Evolutionary conservation across 2,797 vertebrate genomes (phyloP).

Genomic region (Avahi laniger): DNA sequence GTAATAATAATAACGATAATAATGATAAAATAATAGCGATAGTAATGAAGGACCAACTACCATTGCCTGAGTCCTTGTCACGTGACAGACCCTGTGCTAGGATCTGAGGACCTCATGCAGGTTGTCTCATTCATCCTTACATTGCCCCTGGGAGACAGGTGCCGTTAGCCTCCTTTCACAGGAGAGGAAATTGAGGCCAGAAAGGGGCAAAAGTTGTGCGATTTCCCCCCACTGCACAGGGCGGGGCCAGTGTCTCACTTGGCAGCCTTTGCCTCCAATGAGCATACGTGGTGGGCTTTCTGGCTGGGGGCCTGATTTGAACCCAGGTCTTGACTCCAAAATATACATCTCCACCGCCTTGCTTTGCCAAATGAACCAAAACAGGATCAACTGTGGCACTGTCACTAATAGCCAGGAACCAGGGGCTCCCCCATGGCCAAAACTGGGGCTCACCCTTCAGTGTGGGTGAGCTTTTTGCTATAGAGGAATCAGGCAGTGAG

Average conservation of each 20-base stretch:
- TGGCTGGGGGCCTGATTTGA: not conserved
- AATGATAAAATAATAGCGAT: not conserved
- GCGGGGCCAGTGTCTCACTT: not conserved
- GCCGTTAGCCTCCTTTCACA: not conserved
- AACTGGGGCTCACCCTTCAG: not conserved
- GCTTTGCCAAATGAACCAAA: not conserved
- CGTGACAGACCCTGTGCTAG: not conserved
- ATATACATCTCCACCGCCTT: not conserved
- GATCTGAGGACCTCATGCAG: not conserved
- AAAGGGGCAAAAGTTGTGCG: not conserved
- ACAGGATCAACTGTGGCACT: not conserved
- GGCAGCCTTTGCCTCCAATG: not conserved
- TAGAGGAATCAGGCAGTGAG: not conserved
- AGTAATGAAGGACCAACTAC: not conserved
- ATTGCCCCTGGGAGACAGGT: not conserved
- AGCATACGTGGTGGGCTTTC: not conserved
- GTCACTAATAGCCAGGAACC: not conserved
- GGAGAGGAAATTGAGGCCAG: conserved; percentile 20
- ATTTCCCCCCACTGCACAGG: not conserved
- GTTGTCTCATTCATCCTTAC: not conserved
- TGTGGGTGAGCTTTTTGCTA: not conserved
- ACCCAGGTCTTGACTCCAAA: not conserved
- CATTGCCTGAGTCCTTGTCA: not conserved
- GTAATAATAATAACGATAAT: not conserved
- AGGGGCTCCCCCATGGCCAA: not conserved